These are phyloP conservation scores for Labroides dimidiatus DNA, from an alignment of 2,797 vertebrate species.

Conservation along the genomic window DNA sequence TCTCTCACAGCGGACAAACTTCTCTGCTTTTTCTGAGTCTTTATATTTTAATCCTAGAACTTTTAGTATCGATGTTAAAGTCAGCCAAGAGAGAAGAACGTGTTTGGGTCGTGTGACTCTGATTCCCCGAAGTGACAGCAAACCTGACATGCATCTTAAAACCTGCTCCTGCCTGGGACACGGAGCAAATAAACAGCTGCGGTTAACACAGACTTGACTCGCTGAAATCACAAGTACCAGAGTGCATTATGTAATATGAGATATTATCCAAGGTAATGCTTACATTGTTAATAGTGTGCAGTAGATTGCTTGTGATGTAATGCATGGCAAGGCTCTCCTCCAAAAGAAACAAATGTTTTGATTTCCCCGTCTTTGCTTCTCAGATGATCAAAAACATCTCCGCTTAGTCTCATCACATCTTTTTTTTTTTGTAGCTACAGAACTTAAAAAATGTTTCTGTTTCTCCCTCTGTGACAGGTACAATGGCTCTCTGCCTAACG, in stretches of 20 bases:
- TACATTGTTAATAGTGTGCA: conserved; percentile 68
- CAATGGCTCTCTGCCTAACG: conserved; percentile 96
- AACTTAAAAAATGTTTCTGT: conserved; percentile 16
- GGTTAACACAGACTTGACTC: conserved; percentile 50
- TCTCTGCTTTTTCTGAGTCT: conserved; percentile 4
- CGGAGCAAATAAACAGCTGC: conserved; percentile 61
- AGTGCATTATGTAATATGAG: conserved; percentile 74
- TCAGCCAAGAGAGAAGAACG: conserved; percentile 14
- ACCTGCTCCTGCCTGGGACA: conserved; percentile 47
- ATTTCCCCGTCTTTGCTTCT: conserved; percentile 57
- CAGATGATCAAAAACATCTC: conserved; percentile 47
- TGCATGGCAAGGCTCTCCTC: conserved; percentile 61
- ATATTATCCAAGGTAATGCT: conserved; percentile 74
- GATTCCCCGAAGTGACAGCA: conserved; percentile 33
- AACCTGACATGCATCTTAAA: conserved; percentile 68
- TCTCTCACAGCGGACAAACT: background rate
- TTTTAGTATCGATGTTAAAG: conserved; percentile 11
- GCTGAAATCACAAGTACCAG: conserved; percentile 58
- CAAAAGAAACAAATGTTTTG: conserved; percentile 50
- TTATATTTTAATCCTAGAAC: conserved; percentile 5
- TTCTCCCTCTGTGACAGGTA: conserved; percentile 84
- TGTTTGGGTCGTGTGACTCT: conserved; percentile 13
- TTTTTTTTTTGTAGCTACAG: no score
- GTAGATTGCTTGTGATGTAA: conserved; percentile 68
- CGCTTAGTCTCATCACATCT: conserved; percentile 49